Evolutionary conservation across 2,888 invertebrate species (phyloP).

Genomic region (Eupithecia subumbrata): DNA sequence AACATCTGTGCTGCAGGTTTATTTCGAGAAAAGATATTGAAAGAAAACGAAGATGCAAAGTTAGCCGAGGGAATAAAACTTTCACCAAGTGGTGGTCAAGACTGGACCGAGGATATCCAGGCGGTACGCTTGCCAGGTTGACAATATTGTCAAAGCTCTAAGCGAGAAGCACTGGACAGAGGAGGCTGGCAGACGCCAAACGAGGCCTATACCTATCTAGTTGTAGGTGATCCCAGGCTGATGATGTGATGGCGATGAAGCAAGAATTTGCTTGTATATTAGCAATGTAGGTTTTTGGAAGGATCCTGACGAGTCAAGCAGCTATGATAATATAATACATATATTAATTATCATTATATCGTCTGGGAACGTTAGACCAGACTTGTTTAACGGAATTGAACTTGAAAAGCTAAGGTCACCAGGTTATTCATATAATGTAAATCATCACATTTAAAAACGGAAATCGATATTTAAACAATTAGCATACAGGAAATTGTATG

Average conservation of each 20-base stretch:
- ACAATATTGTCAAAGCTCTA: not conserved
- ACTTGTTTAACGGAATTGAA: slow-evolving; percentile 14
- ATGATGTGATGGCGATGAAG: not conserved
- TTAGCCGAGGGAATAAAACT: not conserved
- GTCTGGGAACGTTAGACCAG: not conserved
- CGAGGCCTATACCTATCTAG: not conserved
- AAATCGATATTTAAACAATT: slow-evolving; percentile 21
- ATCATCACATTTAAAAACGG: slow-evolving; percentile 31
- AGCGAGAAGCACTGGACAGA: no score
- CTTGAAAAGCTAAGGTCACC: slow-evolving; percentile 16
- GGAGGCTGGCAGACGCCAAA: not conserved
- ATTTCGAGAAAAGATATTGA: slow-evolving; percentile 18
- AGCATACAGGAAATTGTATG: slow-evolving; percentile 29
- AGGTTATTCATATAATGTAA: not conserved
- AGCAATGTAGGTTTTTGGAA: not conserved
- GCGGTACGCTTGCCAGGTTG: not conserved
- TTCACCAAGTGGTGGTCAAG: not conserved
- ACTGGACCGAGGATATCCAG: not conserved
- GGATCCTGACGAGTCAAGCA: not conserved
- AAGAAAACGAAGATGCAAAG: not conserved
- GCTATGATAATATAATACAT: not conserved
- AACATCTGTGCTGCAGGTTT: slow-evolving; percentile 38
- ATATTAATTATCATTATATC: not conserved
- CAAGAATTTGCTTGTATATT: not conserved
- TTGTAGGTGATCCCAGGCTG: not conserved